These are phyloP conservation scores for Actinemys pallida DNA, from an alignment of 2,113 vertebrate species.

Conservation along the genomic window DNA sequence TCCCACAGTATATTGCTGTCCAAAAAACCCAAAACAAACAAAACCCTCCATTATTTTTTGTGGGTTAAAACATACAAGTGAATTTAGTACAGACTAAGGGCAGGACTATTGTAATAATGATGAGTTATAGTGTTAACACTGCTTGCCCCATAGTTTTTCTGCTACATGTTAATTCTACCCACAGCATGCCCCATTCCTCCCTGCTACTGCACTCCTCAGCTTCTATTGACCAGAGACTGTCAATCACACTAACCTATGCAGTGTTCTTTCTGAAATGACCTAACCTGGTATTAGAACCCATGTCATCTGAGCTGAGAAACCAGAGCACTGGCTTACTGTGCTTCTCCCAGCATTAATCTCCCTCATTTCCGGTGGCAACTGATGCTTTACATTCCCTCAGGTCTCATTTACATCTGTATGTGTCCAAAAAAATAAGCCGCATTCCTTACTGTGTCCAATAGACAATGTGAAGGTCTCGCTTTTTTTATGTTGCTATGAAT, in stretches of 20 bases:
- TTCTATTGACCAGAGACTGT: fast-evolving
- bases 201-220: background rate
- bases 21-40: background rate
- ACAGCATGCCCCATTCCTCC: fast-evolving
- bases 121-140: fast-evolving
- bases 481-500: fast-evolving
- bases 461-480: background rate
- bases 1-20: constrained; percentile 14
- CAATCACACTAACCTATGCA: fast-evolving
- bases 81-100: background rate
- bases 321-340: fast-evolving
- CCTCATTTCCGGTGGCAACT: fast-evolving
- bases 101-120: fast-evolving
- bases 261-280: background rate
- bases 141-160: background rate
- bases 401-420: background rate
- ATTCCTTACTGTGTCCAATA: background rate
- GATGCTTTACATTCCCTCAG: background rate
- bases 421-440: background rate
- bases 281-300: fast-evolving
- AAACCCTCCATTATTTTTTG: background rate
- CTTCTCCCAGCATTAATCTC: background rate
- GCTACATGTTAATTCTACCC: background rate
- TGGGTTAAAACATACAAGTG: background rate
- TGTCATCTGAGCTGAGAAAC: background rate